Evolutionary conservation across 2,113 vertebrate genomes (phyloP).

Genomic region (Lasiurus cinereus): DNA sequence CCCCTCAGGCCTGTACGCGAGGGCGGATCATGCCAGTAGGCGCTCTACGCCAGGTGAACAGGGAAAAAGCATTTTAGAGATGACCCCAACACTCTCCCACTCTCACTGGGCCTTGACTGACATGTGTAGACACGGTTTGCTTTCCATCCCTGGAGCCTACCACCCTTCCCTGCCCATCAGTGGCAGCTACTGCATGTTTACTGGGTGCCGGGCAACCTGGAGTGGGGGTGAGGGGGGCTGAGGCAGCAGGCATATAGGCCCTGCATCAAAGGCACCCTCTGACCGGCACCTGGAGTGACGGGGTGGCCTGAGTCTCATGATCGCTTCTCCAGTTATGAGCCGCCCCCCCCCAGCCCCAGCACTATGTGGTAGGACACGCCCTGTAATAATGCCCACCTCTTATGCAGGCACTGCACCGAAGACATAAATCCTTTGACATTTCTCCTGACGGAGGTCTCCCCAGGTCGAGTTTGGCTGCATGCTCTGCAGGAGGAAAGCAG

Average conservation of each 20-base stretch:
- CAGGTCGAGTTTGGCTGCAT: not conserved
- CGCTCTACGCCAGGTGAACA: not conserved
- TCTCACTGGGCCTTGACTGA: not conserved
- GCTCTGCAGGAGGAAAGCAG: not conserved
- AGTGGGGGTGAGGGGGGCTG: not conserved
- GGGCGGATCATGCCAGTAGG: not conserved
- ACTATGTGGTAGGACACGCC: not conserved
- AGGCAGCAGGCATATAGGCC: not conserved
- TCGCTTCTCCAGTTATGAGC: not conserved
- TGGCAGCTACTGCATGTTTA: not conserved
- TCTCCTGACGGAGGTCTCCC: not conserved
- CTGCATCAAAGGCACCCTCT: rapidly evolving
- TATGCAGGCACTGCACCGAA: not conserved
- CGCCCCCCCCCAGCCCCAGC: not conserved
- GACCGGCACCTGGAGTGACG: not conserved
- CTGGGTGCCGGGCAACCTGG: not conserved
- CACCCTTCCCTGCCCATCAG: not conserved
- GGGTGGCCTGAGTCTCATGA: not conserved
- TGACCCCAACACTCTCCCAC: not conserved
- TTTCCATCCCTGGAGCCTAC: not conserved
- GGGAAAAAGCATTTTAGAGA: not conserved
- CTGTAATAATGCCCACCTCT: not conserved
- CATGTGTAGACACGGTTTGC: not conserved
- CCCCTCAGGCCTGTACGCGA: not conserved
- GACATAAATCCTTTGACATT: not conserved